A percentile compares a stretch with the other conserved stretches of the same genome.
Evolutionary conservation across 2,113 vertebrate species (phyloP).

Genomic region (Aegithalos caudatus): DNA sequence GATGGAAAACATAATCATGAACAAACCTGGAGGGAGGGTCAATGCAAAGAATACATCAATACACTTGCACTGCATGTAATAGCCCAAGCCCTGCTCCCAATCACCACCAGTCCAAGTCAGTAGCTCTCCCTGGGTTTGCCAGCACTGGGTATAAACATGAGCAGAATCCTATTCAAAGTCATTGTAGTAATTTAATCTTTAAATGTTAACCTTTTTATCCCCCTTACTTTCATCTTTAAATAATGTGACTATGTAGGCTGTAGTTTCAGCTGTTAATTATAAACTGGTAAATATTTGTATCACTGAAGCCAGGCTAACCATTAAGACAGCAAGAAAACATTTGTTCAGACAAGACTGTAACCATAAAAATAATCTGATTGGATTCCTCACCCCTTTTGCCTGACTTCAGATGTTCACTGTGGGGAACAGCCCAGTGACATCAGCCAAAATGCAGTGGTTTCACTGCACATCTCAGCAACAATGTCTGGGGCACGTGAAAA

Average conservation of each 20-base stretch:
- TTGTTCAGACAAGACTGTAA: slow-evolving; percentile 62
- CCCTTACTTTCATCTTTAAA: slow-evolving; percentile 54
- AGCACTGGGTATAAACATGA: not conserved
- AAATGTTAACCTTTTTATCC: slow-evolving; percentile 36
- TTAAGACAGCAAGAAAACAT: slow-evolving; percentile 34
- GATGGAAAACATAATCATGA: slow-evolving; percentile 92
- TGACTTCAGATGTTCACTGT: not conserved
- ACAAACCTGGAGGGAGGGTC: slow-evolving; percentile 77
- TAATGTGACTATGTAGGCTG: slow-evolving; percentile 57
- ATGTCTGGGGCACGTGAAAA: not conserved
- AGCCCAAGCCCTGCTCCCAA: not conserved
- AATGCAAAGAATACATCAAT: not conserved
- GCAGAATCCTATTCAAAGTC: slow-evolving; percentile 11
- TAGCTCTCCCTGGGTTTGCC: not conserved
- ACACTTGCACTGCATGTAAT: not conserved
- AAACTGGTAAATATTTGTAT: slow-evolving; percentile 60
- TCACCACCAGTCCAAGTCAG: not conserved
- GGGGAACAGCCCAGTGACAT: not conserved
- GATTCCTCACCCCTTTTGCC: not conserved
- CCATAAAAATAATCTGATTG: slow-evolving; percentile 59
- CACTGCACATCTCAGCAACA: not conserved
- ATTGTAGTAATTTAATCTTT: slow-evolving; percentile 32
- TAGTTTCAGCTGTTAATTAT: slow-evolving; percentile 55
- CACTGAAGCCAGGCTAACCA: not conserved
- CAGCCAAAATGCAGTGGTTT: not conserved